Evolutionary conservation across 2,113 vertebrate genomes (phyloP).

Genomic region (Plecotus auritus): DNA sequence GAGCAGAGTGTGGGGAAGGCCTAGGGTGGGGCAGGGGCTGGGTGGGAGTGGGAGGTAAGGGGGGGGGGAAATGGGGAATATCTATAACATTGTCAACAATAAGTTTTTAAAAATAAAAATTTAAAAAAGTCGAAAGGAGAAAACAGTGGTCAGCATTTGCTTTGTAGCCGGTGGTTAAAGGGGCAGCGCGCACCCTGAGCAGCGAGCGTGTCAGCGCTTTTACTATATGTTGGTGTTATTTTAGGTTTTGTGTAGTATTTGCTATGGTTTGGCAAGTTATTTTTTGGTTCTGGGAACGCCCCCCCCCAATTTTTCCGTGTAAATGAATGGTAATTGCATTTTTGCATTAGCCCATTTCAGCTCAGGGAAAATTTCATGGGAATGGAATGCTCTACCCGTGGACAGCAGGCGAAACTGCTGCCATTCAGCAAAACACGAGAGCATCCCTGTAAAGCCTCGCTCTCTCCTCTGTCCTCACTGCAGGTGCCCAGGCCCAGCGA

Average conservation of each 20-base stretch:
- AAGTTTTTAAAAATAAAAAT: neutral
- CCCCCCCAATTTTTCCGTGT: neutral
- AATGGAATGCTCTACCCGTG: neutral
- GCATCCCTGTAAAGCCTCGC: neutral
- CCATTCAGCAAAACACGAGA: fast-evolving
- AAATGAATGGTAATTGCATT: neutral
- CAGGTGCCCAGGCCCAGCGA: fast-evolving
- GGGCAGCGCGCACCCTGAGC: neutral
- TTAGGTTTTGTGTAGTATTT: neutral
- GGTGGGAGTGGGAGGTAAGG: no score
- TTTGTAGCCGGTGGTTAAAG: neutral
- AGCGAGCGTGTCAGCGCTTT: neutral
- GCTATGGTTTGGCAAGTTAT: neutral
- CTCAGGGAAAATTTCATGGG: neutral
- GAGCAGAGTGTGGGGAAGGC: neutral
- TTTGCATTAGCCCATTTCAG: neutral
- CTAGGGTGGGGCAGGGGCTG: neutral
- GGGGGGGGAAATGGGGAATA: neutral
- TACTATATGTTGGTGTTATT: neutral
- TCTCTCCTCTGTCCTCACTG: neutral
- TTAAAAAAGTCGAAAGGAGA: neutral
- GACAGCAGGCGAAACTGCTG: neutral
- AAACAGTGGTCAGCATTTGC: neutral
- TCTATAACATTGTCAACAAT: neutral
- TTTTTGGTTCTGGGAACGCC: neutral